Conservation (phyloP, 2,888 invertebrate genomes). For the Gastrophysa polygoni region DNA sequence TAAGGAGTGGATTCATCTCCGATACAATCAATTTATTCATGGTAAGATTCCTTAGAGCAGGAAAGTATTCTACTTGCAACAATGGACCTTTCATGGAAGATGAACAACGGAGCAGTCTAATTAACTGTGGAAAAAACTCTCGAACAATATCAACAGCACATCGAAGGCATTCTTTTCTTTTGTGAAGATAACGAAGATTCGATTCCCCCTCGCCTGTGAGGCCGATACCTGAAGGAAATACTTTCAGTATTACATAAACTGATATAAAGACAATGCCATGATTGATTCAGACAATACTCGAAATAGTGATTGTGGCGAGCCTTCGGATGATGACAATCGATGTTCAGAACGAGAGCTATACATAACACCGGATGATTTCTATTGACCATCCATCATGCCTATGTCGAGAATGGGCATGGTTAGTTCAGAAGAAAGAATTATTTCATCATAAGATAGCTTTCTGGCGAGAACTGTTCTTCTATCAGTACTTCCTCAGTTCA, state of each 20-base stretch:
- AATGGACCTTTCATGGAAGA: conserved; percentile 1
- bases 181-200: conserved; percentile 1
- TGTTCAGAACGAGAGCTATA: no score
- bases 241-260: background rate
- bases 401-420: no score
- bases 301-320: no score
- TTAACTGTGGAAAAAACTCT: background rate
- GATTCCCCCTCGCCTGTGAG: no score
- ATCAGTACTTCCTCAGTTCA: no score
- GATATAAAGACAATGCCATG: background rate
- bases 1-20: background rate
- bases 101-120: conserved; percentile 3
- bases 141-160: conserved; percentile 2
- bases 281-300: no score
- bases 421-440: no score
- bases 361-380: no score
- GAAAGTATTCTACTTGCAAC: conserved; percentile 7
- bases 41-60: background rate
- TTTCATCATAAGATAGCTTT: no score
- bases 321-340: no score
- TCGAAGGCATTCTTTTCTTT: background rate
- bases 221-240: background rate
- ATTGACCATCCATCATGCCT: no score
- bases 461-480: no score
- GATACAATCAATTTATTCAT: background rate